phyloP scores from a whole-genome alignment of 1,140 invertebrate genomes.

The Pogonognathellus flavescens region DNA sequence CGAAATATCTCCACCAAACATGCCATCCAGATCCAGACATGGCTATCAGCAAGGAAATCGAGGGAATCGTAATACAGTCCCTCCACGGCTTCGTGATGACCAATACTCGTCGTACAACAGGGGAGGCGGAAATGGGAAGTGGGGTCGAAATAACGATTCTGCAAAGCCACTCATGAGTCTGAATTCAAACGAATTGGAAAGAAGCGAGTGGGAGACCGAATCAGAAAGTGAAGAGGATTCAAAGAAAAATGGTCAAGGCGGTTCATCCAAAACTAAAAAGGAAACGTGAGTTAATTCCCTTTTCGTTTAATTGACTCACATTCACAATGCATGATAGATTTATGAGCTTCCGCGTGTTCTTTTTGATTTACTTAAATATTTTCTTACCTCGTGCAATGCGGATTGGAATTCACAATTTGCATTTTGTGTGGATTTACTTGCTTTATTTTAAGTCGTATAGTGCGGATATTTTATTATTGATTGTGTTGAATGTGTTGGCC shows the following conservation, averaged over 20 bases:
- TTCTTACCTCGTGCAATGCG: no score
- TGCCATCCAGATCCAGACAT: slow-evolving; percentile 37
- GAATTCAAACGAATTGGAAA: slow-evolving; percentile 57
- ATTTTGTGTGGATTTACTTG: neutral
- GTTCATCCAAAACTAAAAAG: slow-evolving; percentile 31
- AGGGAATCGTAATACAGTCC: slow-evolving; percentile 57
- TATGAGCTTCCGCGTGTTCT: neutral
- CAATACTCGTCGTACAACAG: slow-evolving; percentile 54
- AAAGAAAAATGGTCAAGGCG: slow-evolving; percentile 14
- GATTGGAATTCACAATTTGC: no score
- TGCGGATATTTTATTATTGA: neutral
- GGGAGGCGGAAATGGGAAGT: slow-evolving; percentile 49
- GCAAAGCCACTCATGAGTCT: slow-evolving; percentile 60
- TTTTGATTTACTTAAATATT: no score
- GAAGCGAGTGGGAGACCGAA: slow-evolving; percentile 56
- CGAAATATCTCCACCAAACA: slow-evolving; percentile 62
- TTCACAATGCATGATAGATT: neutral
- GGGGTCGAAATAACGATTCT: slow-evolving; percentile 37
- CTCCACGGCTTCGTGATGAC: slow-evolving; percentile 63
- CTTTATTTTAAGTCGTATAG: no score
- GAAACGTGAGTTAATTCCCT: slow-evolving; percentile 11
- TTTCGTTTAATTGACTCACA: neutral
- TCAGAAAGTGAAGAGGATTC: slow-evolving; percentile 49
- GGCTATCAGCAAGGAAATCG: slow-evolving; percentile 40
- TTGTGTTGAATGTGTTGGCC: slow-evolving; percentile 1